A percentile compares a stretch with the other conserved stretches of the same genome.
Conservation (phyloP, 2,888 invertebrate species). For the Lasius platythorax region DNA sequence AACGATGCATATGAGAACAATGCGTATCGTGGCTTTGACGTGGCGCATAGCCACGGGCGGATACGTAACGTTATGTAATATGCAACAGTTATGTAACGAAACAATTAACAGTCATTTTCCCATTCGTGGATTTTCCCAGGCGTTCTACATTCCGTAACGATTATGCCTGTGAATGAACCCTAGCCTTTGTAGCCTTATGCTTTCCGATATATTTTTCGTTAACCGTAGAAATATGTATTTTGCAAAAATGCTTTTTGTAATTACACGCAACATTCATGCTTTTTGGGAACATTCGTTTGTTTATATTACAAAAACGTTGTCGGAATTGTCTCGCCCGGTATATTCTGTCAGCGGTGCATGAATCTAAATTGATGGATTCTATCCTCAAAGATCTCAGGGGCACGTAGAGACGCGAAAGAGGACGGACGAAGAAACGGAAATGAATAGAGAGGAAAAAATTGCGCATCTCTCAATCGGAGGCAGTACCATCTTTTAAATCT, state of each 20-base stretch:
- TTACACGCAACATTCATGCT: slow-evolving; percentile 9
- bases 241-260: slow-evolving; percentile 7
- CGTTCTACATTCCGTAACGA: slow-evolving; percentile 25
- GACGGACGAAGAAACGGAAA: slow-evolving; percentile 5
- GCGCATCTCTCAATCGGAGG: slow-evolving; percentile 61
- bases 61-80: slow-evolving; percentile 45
- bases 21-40: slow-evolving; percentile 48
- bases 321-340: not conserved
- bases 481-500: slow-evolving; percentile 55
- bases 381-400: not conserved
- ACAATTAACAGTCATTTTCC: slow-evolving; percentile 55
- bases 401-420: not conserved
- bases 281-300: not conserved
- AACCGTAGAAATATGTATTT: not conserved
- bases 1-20: slow-evolving; percentile 57
- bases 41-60: slow-evolving; percentile 46
- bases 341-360: slow-evolving; percentile 16
- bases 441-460: slow-evolving; percentile 36
- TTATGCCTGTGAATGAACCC: slow-evolving; percentile 35
- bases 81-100: slow-evolving; percentile 61
- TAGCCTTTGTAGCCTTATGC: slow-evolving; percentile 41
- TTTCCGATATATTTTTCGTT: slow-evolving; percentile 29
- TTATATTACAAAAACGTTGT: slow-evolving; percentile 1
- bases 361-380: slow-evolving; percentile 41
- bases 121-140: slow-evolving; percentile 27